Conservation (phyloP, 2,888 invertebrate genomes). For the Linnaemya vulpina region DNA sequence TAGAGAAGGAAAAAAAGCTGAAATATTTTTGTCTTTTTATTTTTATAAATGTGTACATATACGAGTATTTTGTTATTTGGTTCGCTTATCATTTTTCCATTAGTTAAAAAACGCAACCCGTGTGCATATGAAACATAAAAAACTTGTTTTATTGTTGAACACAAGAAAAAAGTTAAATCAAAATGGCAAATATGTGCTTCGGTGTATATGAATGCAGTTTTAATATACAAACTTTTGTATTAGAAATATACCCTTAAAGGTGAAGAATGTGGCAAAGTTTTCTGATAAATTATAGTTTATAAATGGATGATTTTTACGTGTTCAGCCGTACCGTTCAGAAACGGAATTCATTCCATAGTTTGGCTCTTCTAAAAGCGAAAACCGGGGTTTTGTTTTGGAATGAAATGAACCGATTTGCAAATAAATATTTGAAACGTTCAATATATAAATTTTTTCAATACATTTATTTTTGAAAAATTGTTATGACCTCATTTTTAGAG, state of each 20-base stretch:
- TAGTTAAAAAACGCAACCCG: slow-evolving; percentile 13
- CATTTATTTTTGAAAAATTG: no score
- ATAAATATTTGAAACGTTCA: no score
- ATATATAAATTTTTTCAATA: no score
- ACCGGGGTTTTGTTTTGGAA: no score
- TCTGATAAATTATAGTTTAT: no score
- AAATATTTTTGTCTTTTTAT: slow-evolving; percentile 10
- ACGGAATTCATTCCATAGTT: no score
- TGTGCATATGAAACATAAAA: slow-evolving; percentile 17
- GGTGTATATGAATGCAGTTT: neutral
- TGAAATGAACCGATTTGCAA: no score
- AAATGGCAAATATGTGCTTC: neutral
- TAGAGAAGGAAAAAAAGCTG: slow-evolving; percentile 1
- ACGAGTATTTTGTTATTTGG: slow-evolving; percentile 19
- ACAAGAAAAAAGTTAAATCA: neutral
- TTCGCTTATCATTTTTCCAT: slow-evolving; percentile 39
- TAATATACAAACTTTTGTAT: neutral
- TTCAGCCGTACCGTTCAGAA: no score
- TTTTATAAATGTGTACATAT: neutral
- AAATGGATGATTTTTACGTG: neutral
- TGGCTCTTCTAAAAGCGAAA: no score
- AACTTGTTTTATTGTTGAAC: slow-evolving; percentile 41
- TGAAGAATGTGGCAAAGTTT: neutral
- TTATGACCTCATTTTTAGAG: no score
- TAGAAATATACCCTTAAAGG: neutral